Evolutionary conservation across 2,888 invertebrate species (phyloP).

Genomic region (Nematopogon swammerdamellus): DNA sequence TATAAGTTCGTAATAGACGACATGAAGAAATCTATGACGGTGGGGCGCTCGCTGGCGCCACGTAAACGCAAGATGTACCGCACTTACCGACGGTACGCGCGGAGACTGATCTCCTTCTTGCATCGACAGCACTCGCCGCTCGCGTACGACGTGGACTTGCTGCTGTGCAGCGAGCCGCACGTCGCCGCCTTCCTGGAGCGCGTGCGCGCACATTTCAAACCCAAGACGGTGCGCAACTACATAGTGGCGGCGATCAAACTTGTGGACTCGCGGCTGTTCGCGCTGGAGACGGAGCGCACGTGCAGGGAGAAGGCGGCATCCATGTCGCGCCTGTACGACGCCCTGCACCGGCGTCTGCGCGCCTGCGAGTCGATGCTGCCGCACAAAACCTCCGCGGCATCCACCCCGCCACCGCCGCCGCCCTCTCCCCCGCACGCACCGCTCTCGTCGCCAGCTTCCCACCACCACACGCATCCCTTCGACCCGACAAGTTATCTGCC

Average conservation of each 20-base stretch:
- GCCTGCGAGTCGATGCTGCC: conserved; percentile 26
- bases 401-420: not conserved
- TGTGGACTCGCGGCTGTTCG: conserved; percentile 45
- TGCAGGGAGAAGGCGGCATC: conserved; percentile 51
- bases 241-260: conserved; percentile 50
- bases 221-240: conserved; percentile 47
- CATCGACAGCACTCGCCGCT: conserved; percentile 49
- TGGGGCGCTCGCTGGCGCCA: conserved; percentile 43
- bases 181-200: conserved; percentile 46
- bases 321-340: conserved; percentile 47
- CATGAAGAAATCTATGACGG: conserved; percentile 53
- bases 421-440: not conserved
- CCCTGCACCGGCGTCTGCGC: conserved; percentile 39
- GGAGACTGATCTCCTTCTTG: conserved; percentile 42
- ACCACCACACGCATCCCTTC: not conserved
- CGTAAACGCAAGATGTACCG: conserved; percentile 47
- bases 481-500: not conserved
- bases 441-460: too few species aligned
- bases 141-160: conserved; percentile 48
- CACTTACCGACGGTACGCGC: conserved; percentile 48
- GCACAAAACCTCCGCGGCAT: conserved; percentile 11
- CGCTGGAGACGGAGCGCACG: conserved; percentile 46
- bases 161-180: conserved; percentile 45
- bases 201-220: conserved; percentile 44
- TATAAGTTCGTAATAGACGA: conserved; percentile 53